Conservation (phyloP, 37 sponge, comb jelly and placozoan species). For the Beroe ovata region DNA sequence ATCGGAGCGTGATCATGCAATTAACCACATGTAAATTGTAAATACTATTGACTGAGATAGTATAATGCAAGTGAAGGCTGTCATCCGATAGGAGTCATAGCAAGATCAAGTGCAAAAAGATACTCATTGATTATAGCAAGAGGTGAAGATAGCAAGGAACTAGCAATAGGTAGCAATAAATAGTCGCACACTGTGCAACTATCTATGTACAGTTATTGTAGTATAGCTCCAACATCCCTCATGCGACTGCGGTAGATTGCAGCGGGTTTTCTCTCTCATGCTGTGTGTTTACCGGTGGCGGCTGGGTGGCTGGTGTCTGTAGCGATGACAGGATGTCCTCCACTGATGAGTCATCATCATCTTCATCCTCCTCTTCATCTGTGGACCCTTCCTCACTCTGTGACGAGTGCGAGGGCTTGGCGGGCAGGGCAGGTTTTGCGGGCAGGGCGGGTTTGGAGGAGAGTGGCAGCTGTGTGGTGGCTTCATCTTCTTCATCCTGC, state of each 20-base stretch:
- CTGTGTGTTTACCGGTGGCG: constrained; percentile 20
- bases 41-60: too few relatives aligned
- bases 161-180: not conserved
- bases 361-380: constrained; percentile 21
- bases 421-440: not conserved
- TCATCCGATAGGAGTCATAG: too few relatives aligned
- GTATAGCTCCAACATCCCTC: too few relatives aligned
- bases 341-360: constrained; percentile 38
- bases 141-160: not conserved
- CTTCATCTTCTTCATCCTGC: not conserved
- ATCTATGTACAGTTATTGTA: not conserved
- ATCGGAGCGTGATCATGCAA: too few relatives aligned
- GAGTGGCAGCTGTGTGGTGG: not conserved
- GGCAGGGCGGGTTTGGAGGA: not conserved
- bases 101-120: too few relatives aligned
- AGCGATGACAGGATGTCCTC: not conserved
- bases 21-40: too few relatives aligned
- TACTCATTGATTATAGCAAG: not conserved
- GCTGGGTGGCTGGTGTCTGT: not conserved
- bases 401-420: not conserved
- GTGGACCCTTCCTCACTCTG: not conserved
- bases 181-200: not conserved
- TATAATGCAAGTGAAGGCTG: too few relatives aligned
- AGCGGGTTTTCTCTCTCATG: not conserved
- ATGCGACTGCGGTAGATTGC: not conserved